Evolutionary conservation across 1,140 invertebrate species (phyloP), one percentile per base, ranked within the genome.

Genomic region (Pseudomyrmex dendroicus): DNA sequence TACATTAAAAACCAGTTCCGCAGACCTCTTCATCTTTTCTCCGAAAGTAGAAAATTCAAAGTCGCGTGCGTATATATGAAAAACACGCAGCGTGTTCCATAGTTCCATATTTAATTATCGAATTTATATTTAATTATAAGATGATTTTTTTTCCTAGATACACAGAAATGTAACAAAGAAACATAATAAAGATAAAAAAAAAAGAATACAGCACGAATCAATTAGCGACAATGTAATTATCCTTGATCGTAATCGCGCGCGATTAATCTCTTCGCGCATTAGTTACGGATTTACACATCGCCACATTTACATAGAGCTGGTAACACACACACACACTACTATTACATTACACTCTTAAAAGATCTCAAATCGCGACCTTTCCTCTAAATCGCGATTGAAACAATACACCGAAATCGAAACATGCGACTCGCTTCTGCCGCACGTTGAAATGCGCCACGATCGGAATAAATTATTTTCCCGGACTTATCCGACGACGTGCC

Each of bases 11-110:
- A 20, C 72, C 4, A 35, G 35, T 5, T 35, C 0, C 59, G 57
- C 22, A 46, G 44, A 56, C 17, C 48, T 62, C n/a, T 54, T 62
- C 22, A 13, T 46, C 15, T 52, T 44, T 74, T 44, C 57, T 52
- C 57, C 72, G 70, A 85, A 74, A 86, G 83, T 68, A 63, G 52
- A 59, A 70, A 83, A 76, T 35, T 48, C 78, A 86, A 86, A 70
- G 70, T 35, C 59, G 63, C 8, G 44, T 13, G 10, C 25, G 44
- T n/a, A 0, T 12, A n/a, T 50, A 17, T 13, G 3, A 50, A 62
- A 62, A 25, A 25, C n/a, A 22, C 5, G 22, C 0, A 13, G 59
- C 9, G 10, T 44, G 5, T 20, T 48, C 3, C 0, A 46, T n/a
- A 25, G 25, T 17, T 2, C n/a, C n/a, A 9, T 5, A 74, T 62